Base-by-base conservation (phyloP, 1,140 invertebrate species). In the Drosophila asahinai region DNA sequence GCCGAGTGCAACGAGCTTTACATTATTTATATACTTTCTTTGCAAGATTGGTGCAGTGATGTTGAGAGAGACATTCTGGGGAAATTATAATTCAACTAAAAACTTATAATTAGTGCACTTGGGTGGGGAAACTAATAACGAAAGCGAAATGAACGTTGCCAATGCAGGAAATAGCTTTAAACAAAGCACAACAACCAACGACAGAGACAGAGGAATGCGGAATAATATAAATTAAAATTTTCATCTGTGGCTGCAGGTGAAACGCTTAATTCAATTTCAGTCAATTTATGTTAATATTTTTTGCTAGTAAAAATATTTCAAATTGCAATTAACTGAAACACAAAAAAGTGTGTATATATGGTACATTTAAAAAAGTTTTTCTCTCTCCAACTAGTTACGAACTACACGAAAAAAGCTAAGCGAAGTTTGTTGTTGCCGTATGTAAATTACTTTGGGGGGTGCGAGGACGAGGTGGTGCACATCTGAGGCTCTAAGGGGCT, bases 71-170 rank as follows among this genome's bases (percentile, higher is more conserved):
- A 30, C 27, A 22, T 49, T 63, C 58, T 36, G 68, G 36, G 40
- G 15, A 78, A 78, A 78, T 61, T 17, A 78, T 63, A 70, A 63
- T 63, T 40, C 11, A 78, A 62, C 33, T 51, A 63, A 61, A 80
- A 87, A 84, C 66, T 83, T 61, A 81, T 78, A 83, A 89, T 81
- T 76, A 71, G 82, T 84, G 81, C 78, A 80, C 48, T 80, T 72
- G 49, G 66, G 36, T 72, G 19, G 17, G 25, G 17, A 7, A 48
- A 55, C 49, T 58, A 43, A 63, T 63, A 78, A 77, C 64, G 57
- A 71, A 83, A 60, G 47, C 60, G 43, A 74, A 87, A 70, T 66
- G 36, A 70, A 80, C 47, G 42, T 70, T 62, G 54, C 63, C 70
- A 73, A 62, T 78, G 58, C 48, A 48, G 19, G 42, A 76, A 48